Conservation (phyloP, 1,140 invertebrate genomes). For the Pseudomyrmex flavicornis region DNA sequence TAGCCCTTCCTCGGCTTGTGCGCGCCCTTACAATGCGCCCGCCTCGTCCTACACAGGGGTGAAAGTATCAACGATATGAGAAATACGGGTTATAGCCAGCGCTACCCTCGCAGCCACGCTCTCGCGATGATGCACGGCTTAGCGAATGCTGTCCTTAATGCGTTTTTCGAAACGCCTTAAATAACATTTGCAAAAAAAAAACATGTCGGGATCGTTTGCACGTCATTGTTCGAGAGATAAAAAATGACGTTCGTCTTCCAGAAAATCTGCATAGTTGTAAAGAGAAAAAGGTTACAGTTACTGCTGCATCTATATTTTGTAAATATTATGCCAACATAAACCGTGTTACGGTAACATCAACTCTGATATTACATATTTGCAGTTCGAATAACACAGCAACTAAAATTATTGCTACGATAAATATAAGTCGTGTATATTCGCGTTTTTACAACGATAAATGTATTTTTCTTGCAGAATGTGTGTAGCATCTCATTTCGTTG, state of each 20-base stretch:
- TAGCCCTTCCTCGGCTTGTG: conserved; percentile 62
- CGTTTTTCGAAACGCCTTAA: conserved; percentile 3
- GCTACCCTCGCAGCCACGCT: conserved; percentile 71
- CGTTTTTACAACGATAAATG: conserved; percentile 76
- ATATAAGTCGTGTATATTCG: conserved; percentile 59
- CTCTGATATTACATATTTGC: conserved; percentile 58
- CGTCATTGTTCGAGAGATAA: background rate
- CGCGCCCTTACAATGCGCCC: conserved; percentile 66
- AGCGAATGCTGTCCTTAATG: conserved; percentile 60
- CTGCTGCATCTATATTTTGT: conserved; percentile 33
- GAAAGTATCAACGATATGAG: conserved; percentile 83
- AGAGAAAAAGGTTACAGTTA: conserved; percentile 5
- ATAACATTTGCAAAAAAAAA: background rate
- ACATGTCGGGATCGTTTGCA: background rate
- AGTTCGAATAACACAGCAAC: conserved; percentile 52
- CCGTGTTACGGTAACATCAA: conserved; percentile 48
- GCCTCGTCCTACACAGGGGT: conserved; percentile 48
- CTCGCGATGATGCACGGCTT: conserved; percentile 70
- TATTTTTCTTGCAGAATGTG: conserved; percentile 20
- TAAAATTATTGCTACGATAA: conserved; percentile 50
- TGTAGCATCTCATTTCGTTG: background rate
- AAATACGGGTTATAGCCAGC: conserved; percentile 82
- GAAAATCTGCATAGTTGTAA: background rate
- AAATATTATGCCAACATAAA: conserved; percentile 49
- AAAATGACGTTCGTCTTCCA: background rate